phyloP scores from a whole-genome alignment of 2,113 vertebrate genomes.

The Apodemus speciosus region DNA sequence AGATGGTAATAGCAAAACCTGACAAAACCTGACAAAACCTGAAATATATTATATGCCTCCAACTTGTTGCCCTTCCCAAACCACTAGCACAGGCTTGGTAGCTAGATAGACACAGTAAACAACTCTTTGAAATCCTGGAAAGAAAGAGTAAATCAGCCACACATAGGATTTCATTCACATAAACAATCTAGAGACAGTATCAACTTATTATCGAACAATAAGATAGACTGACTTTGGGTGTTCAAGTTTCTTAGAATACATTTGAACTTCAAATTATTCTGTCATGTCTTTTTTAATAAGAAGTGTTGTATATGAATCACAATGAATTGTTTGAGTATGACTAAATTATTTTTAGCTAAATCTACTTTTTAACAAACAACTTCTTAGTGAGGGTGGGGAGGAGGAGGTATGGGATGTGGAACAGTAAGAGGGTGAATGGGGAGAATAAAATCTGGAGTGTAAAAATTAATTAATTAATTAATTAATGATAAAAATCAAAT shows the following conservation, averaged over 20 bases:
- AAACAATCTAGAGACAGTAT: background rate
- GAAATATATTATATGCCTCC: background rate
- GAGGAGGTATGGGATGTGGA: too few relatives aligned
- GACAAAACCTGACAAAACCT: background rate
- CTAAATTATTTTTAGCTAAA: constrained; percentile 12
- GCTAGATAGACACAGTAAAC: background rate
- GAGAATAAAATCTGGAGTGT: too few relatives aligned
- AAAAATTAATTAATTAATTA: too few relatives aligned
- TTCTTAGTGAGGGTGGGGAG: background rate
- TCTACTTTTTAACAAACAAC: background rate
- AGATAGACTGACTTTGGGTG: background rate
- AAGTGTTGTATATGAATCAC: background rate
- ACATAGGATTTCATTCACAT: background rate
- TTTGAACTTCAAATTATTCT: background rate
- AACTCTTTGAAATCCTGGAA: background rate
- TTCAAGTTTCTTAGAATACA: background rate
- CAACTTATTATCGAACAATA: background rate
- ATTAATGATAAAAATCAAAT: background rate
- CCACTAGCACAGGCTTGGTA: background rate
- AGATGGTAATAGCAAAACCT: background rate
- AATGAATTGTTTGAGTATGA: background rate
- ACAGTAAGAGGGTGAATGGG: too few relatives aligned
- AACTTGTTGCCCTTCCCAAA: background rate
- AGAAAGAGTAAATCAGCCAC: background rate
- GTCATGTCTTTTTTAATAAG: constrained; percentile 1